Evolutionary conservation across 2,888 invertebrate genomes (phyloP), one percentile per base, ranked within the genome.

Genomic region (Aradus depressus): DNA sequence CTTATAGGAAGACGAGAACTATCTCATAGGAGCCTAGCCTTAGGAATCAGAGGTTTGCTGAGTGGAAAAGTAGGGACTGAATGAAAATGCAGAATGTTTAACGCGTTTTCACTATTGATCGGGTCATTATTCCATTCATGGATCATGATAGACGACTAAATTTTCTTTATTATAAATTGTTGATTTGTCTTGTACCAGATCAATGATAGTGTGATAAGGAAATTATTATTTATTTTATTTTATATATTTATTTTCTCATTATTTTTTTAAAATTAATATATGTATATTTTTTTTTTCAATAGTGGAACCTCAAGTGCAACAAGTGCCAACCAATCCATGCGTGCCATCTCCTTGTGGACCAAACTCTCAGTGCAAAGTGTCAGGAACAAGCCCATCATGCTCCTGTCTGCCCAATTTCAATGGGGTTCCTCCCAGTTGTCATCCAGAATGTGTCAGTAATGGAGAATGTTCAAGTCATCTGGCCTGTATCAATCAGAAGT

Each of bases 331-430:
- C 39, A 60, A 67, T 55, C 74, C 73, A 2, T 87, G 87, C 64
- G 64, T 78, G 44, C 85, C 84, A 32, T 80, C 83, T 25, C 84
- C 86, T 2, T 88, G 88, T 64, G 87, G 88, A 19, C 76, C 79
- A 25, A 81, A 83, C 64, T 79, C 86, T 2, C 74, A 81, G 63
- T 88, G 88, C 62, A 73, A 77, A 53, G 76, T 80, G 58, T 68
- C 74, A n/a, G 77, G 79, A 52, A 76, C 75, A 31, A 70, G 72
- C 22, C 81, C 84, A 31, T 79, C 81, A 31, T 84, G 84, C 63
- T 75, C 78, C 21, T 85, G 85, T 62, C 64, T 78, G 43, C 57
- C 64, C 14, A 65, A 64, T 25, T 68, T 62, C 52, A 62, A 64
- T 18, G 69, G 70, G 28, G 63, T 64, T 45, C 66, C 69, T 42